phyloP scores from a whole-genome alignment of 2,113 vertebrate genomes.

The Centropus bengalensis region DNA sequence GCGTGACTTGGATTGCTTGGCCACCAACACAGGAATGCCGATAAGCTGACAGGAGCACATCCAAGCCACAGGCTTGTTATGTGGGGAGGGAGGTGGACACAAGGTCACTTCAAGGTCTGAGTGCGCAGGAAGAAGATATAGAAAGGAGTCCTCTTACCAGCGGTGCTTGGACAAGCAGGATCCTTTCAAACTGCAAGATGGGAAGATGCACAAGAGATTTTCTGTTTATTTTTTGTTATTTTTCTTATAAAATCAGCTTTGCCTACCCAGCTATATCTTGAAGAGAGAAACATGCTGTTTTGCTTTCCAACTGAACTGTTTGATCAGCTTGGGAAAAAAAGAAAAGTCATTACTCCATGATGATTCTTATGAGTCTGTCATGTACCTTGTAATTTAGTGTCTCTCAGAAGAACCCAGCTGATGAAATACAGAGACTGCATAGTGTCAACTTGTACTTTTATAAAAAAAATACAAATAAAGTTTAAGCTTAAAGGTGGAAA shows the following conservation, averaged over 20 bases:
- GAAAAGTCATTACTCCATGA: neutral
- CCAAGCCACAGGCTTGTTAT: neutral
- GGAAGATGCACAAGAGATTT: neutral
- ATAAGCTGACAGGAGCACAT: neutral
- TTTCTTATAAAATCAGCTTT: neutral
- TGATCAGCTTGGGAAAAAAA: neutral
- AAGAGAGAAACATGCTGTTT: neutral
- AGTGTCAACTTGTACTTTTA: neutral
- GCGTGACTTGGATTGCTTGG: neutral
- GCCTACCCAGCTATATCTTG: neutral
- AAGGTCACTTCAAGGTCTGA: neutral
- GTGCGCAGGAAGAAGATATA: neutral
- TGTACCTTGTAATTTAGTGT: neutral
- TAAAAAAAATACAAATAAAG: neutral
- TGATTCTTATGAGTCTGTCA: neutral
- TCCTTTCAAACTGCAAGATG: neutral
- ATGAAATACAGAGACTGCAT: neutral
- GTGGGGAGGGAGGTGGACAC: neutral
- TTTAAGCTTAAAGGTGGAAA: neutral
- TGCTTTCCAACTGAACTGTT: neutral
- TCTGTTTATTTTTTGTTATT: neutral
- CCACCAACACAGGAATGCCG: neutral
- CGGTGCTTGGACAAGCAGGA: neutral
- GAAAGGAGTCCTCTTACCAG: neutral
- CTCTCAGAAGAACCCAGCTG: neutral